Evolutionary conservation across 92 coral and sea anemone genomes (phyloP).

Genomic region (Bergia sp.): DNA sequence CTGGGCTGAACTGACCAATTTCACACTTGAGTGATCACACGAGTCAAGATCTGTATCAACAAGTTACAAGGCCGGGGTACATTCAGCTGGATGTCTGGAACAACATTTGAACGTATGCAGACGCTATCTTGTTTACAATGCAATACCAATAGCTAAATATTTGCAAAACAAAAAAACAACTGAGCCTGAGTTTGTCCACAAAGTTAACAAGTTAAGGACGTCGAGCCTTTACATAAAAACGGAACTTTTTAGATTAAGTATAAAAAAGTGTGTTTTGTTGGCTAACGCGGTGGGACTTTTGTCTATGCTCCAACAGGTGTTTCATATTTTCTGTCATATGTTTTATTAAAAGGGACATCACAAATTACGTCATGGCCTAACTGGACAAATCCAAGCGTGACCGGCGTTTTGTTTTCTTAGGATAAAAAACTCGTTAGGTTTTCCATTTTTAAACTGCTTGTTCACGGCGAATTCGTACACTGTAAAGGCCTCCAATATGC

Average conservation of each 20-base stretch:
- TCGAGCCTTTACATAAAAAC: too few species aligned
- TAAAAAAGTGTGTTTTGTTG: background rate
- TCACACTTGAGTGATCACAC: too few species aligned
- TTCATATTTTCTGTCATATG: background rate
- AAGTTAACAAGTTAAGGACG: too few species aligned
- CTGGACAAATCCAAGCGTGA: background rate
- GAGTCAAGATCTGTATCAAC: too few species aligned
- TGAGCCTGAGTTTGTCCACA: too few species aligned
- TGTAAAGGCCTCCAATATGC: background rate
- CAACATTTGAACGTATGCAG: too few species aligned
- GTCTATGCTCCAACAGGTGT: background rate
- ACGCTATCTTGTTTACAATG: too few species aligned
- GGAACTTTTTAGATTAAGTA: background rate
- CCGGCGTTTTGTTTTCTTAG: background rate
- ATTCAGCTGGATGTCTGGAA: too few species aligned
- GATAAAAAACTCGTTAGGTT: background rate
- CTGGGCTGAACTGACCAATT: too few species aligned
- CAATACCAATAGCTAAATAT: too few species aligned
- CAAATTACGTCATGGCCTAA: slow-evolving; percentile 35
- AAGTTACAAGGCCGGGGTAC: too few species aligned
- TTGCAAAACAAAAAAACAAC: too few species aligned
- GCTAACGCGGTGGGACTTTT: background rate
- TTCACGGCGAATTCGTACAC: background rate
- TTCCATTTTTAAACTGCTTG: background rate
- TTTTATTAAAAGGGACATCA: slow-evolving; percentile 15